phyloP scores from a whole-genome alignment of 2,888 invertebrate species.

The Heliothis peltigera region DNA sequence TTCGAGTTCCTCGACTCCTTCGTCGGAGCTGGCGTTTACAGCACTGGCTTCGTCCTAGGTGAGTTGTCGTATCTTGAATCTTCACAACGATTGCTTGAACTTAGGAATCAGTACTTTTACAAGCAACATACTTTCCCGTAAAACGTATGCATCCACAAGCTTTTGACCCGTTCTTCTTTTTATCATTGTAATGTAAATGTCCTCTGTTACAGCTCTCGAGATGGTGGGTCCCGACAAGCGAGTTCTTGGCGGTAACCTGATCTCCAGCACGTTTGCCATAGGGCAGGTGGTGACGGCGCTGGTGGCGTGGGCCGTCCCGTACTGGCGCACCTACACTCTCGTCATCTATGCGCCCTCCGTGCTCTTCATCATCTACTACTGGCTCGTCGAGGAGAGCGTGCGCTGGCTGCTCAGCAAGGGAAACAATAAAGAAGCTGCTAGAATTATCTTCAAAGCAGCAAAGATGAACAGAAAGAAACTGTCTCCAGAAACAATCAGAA shows the following conservation, averaged over 20 bases:
- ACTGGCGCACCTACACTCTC: slow-evolving; percentile 91
- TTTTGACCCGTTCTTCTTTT: background rate
- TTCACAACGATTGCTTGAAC: too few relatives aligned
- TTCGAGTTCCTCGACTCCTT: slow-evolving; percentile 81
- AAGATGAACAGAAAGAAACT: slow-evolving; percentile 80
- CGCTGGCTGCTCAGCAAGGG: slow-evolving; percentile 93
- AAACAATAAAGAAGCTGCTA: slow-evolving; percentile 86
- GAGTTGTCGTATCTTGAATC: background rate
- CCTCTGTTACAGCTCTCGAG: slow-evolving; percentile 90
- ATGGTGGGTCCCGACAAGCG: slow-evolving; percentile 91
- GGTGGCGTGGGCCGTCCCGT: slow-evolving; percentile 91
- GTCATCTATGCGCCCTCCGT: slow-evolving; percentile 91
- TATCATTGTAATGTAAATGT: background rate
- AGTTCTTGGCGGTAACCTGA: slow-evolving; percentile 91
- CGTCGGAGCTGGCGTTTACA: slow-evolving; percentile 81
- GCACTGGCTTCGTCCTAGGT: slow-evolving; percentile 88
- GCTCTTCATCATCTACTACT: slow-evolving; percentile 90
- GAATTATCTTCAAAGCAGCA: slow-evolving; percentile 87
- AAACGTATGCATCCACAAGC: too few relatives aligned
- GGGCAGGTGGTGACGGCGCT: slow-evolving; percentile 91
- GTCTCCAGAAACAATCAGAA: slow-evolving; percentile 72
- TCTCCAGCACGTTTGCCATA: slow-evolving; percentile 91
- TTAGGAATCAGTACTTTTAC: too few relatives aligned
- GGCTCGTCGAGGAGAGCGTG: slow-evolving; percentile 91
- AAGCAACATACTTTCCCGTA: too few relatives aligned